Evolutionary conservation across 2,113 vertebrate genomes (phyloP), one percentile per base, ranked within the genome.

Genomic region (Melanotaenia duboulayi): DNA sequence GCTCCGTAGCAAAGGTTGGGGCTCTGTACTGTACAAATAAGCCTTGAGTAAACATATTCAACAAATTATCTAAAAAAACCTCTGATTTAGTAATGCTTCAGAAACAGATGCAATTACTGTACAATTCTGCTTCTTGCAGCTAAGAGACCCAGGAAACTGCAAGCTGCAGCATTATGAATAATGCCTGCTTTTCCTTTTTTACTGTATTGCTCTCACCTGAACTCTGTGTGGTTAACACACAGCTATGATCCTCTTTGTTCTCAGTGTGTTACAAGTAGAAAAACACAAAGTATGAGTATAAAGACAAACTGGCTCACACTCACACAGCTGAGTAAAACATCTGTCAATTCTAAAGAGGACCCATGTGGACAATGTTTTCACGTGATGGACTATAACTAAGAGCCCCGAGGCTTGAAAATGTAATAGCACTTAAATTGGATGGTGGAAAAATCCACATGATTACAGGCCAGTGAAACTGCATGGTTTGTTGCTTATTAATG

Each of bases 261-360:
- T 61, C 62, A 78, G 67, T 81, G 74, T 74, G 78, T 55, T 87
- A 76, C 3, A 28, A 28, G 28, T 91, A 90, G 89, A 90, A 92
- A 84, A 76, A 87, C 92, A 91, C 74, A 74, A 71, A 48, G 9
- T 19, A 49, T 11, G 42, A 74, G 78, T 71, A 57, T 61, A 54
- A 73, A 44, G 62, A 79, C 62, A 66, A 74, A 71, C 55, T 52
- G 35, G 62, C 65, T 63, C 39, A 55, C 74, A 63, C 67, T 76
- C 52, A 54, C 70, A 74, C 87, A 89, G 81, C 89, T 90, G 82
- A 50, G 74, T 50, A 60, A 76, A 72, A 81, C 69, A 85, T 70
- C 77, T 82, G 66, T 22, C 65, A 80, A 71, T 82, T 61, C 71
- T 78, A 60, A 51, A 57, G 70, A 54, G 63, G 40, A 44, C 52